phyloP scores from a whole-genome alignment of 2,888 invertebrate genomes.

The Schrankia costaestrigalis region DNA sequence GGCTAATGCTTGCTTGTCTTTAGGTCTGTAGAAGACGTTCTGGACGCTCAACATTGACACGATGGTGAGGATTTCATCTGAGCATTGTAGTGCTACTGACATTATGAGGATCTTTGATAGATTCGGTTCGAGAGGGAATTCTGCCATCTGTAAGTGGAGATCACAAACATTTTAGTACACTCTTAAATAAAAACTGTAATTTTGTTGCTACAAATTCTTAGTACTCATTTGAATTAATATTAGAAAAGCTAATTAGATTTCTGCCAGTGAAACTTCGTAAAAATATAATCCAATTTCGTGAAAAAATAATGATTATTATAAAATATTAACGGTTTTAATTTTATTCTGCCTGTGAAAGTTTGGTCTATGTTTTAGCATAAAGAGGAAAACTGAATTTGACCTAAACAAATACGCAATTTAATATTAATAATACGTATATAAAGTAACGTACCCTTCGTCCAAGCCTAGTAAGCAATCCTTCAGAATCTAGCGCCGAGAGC shows the following conservation, averaged over 20 bases:
- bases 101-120: conserved; percentile 99
- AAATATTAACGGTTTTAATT: too few species aligned
- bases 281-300: too few species aligned
- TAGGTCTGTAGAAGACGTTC: conserved; percentile 95
- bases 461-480: conserved; percentile 90
- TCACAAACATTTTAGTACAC: too few species aligned
- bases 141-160: conserved; percentile 97
- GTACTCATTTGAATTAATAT: too few species aligned
- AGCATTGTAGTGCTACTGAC: conserved; percentile 98
- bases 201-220: too few species aligned
- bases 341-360: too few species aligned
- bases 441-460: conserved; percentile 83
- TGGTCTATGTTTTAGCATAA: too few species aligned
- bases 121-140: conserved; percentile 99
- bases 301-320: too few species aligned
- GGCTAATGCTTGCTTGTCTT: conserved; percentile 97
- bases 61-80: conserved; percentile 98
- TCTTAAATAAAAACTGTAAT: not conserved
- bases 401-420: too few species aligned
- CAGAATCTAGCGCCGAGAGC: conserved; percentile 96
- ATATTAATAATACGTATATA: not conserved
- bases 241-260: too few species aligned
- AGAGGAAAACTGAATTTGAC: too few species aligned
- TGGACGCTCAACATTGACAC: conserved; percentile 99
- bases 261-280: too few species aligned